phyloP scores from a whole-genome alignment of 2,797 vertebrate genomes.

The Pseudomugil tenellus region DNA sequence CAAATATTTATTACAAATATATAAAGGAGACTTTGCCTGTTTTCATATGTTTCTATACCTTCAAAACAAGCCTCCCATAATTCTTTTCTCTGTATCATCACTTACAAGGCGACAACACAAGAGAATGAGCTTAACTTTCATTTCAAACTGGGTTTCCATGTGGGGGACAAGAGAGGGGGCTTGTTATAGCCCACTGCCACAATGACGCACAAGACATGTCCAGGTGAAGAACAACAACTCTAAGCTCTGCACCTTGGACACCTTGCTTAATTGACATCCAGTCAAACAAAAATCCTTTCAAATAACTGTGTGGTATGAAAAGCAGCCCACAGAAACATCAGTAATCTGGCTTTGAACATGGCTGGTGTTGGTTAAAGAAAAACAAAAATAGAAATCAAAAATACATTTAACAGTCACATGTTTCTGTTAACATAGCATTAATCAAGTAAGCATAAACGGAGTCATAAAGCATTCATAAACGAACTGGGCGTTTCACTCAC shows the following conservation, averaged over 20 bases:
- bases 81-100: slow-evolving; percentile 6
- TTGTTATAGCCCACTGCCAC: slow-evolving; percentile 32
- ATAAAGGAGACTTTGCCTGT: slow-evolving; percentile 35
- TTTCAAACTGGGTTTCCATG: slow-evolving; percentile 26
- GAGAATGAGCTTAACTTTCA: slow-evolving; percentile 12
- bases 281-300: slow-evolving; percentile 36
- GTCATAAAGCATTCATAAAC: slow-evolving; percentile 61
- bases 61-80: not conserved
- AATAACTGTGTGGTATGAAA: slow-evolving; percentile 15
- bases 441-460: slow-evolving; percentile 48
- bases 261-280: slow-evolving; percentile 1
- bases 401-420: slow-evolving; percentile 66
- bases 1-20: slow-evolving; percentile 32
- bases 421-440: slow-evolving; percentile 46
- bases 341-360: slow-evolving; percentile 28
- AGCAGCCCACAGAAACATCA: slow-evolving; percentile 16
- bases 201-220: slow-evolving; percentile 39
- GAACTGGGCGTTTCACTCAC: slow-evolving; percentile 61
- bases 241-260: slow-evolving; percentile 22
- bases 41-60: slow-evolving; percentile 18
- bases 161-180: slow-evolving; percentile 30
- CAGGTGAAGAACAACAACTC: slow-evolving; percentile 17
- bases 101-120: slow-evolving; percentile 14
- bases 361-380: slow-evolving; percentile 40
- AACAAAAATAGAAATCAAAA: slow-evolving; percentile 54